These are phyloP conservation scores for Physella acuta DNA, from an alignment of 1,140 invertebrate species.

Conservation along the genomic window DNA sequence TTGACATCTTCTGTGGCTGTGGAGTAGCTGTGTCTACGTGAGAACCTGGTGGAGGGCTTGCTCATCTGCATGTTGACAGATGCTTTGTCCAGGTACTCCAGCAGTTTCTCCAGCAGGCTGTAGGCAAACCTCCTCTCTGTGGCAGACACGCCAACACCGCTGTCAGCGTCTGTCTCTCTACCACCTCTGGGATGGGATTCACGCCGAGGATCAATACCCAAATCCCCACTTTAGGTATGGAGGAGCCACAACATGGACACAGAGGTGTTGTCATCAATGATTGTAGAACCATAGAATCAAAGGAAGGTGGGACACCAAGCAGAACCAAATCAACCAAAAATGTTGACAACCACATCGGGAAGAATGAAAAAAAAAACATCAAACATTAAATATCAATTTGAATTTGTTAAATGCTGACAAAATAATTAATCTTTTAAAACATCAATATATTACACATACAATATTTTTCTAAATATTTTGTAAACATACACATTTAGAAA, in stretches of 20 bases:
- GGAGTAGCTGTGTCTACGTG: constrained; percentile 88
- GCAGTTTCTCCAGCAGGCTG: constrained; percentile 92
- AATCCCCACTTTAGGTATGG: constrained; percentile 33
- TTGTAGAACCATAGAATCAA: too few species aligned
- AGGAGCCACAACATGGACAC: neutral
- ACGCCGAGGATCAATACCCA: constrained; percentile 35
- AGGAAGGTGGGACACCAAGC: constrained; percentile 6
- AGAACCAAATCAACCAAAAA: constrained; percentile 14
- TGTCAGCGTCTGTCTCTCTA: constrained; percentile 49
- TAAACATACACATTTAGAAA: too few species aligned
- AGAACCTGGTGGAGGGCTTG: constrained; percentile 91
- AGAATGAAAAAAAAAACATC: too few species aligned
- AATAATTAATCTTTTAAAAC: too few species aligned
- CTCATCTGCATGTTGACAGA: constrained; percentile 96
- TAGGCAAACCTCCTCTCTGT: constrained; percentile 79
- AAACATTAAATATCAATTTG: too few species aligned
- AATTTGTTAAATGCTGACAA: too few species aligned
- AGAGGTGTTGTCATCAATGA: neutral
- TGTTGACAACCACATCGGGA: constrained; percentile 2
- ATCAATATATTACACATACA: too few species aligned
- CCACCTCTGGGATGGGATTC: constrained; percentile 49
- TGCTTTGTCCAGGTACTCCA: constrained; percentile 94
- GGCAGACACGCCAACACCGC: constrained; percentile 49
- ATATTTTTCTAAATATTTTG: too few species aligned
- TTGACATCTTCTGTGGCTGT: constrained; percentile 96